phyloP scores from a whole-genome alignment of 2,888 invertebrate species.

The Anarsia innoxiella region DNA sequence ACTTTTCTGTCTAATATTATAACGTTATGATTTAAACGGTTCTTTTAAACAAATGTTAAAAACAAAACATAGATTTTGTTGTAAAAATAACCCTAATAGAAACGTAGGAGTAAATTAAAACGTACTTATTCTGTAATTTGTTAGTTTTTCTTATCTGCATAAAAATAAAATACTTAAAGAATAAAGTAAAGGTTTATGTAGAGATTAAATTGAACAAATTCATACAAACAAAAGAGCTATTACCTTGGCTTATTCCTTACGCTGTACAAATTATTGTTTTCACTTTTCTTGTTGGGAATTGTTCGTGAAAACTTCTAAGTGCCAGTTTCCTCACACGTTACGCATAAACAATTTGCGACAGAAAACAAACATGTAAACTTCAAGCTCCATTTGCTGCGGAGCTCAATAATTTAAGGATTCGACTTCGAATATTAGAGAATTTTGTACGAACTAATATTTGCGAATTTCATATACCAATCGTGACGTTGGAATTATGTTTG shows the following conservation, averaged over 20 bases:
- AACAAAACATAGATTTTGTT: too few species aligned
- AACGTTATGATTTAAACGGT: too few species aligned
- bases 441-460: neutral
- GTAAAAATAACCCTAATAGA: too few species aligned
- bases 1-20: too few species aligned
- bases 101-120: too few species aligned
- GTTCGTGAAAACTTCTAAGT: conserved; percentile 10
- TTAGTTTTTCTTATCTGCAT: too few species aligned
- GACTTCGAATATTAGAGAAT: conserved; percentile 1
- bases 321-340: conserved; percentile 14
- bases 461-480: conserved; percentile 13
- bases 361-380: conserved; percentile 34
- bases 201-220: too few species aligned
- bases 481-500: too few species aligned
- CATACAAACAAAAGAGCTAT: neutral
- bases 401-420: conserved; percentile 33
- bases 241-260: neutral
- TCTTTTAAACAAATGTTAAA: too few species aligned
- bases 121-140: too few species aligned
- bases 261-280: conserved; percentile 3
- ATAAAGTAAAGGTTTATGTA: too few species aligned
- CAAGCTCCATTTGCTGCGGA: conserved; percentile 29
- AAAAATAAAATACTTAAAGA: too few species aligned
- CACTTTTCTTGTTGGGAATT: conserved; percentile 16
- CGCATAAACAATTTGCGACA: conserved; percentile 31